These are phyloP conservation scores for Nyctibius bracteatus DNA, from an alignment of 2,113 vertebrate species.

Conservation along the genomic window DNA sequence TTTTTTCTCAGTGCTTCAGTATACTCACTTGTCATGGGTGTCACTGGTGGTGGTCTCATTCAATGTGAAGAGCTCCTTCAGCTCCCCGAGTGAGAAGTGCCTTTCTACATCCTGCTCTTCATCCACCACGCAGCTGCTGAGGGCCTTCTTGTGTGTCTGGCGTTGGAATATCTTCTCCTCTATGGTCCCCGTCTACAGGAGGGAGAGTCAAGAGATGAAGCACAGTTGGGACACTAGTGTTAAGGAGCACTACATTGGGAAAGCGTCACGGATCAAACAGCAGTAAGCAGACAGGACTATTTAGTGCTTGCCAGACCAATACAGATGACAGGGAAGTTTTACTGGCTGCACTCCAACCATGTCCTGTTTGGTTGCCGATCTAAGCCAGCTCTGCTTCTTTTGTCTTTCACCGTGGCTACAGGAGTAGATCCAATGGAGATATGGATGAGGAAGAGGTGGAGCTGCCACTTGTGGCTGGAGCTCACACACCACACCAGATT, in stretches of 20 bases:
- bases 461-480: not conserved
- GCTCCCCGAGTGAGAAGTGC: slow-evolving; percentile 92
- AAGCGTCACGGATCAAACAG: not conserved
- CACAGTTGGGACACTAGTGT: not conserved
- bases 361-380: not conserved
- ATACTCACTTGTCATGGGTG: slow-evolving; percentile 88
- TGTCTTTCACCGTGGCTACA: not conserved
- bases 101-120: slow-evolving; percentile 96
- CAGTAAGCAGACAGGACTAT: not conserved
- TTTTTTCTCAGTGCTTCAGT: not conserved
- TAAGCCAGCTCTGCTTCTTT: not conserved
- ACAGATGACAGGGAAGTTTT: not conserved
- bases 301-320: not conserved
- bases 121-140: slow-evolving; percentile 97
- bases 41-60: slow-evolving; percentile 87
- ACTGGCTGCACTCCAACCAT: not conserved
- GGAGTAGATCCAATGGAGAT: not conserved
- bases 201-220: not conserved
- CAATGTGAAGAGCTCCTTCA: slow-evolving; percentile 88
- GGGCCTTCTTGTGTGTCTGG: slow-evolving; percentile 96
- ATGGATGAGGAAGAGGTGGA: not conserved
- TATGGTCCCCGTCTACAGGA: slow-evolving; percentile 88
- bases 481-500: not conserved
- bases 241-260: fast-evolving
- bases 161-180: slow-evolving; percentile 98